Base-by-base conservation (phyloP, 2,888 invertebrate species). In the Emesis castigata region DNA sequence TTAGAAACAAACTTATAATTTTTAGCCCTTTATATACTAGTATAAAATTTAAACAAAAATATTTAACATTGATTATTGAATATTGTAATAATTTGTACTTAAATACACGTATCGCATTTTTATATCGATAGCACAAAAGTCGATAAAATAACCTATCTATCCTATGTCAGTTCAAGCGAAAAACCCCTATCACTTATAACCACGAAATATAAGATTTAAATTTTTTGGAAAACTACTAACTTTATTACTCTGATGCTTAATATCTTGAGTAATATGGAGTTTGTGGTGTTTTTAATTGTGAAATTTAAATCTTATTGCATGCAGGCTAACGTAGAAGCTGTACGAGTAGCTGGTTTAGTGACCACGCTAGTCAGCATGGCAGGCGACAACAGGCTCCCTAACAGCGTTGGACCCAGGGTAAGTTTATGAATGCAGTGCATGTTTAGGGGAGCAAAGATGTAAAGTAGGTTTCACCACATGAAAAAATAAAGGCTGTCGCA, bases 351-450 rank as follows among this genome's bases (percentile, higher is more conserved):
- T 82, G 98, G 98, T 85, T 96, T 98, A 90, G 97, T 98, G 90
- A 98, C 98, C 88, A 98, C 98, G 87, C 96, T 98, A 92, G 98
- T 98, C 92, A 98, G 97, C 95, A 98, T 98, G 90, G 97, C 98
- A 79, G 97, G 97, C 66, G 97, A 96, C 96, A 92, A 92, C 93
- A 90, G 93, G 89, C 91, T 95, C 85, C 95, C 95, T 70, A 95
- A 95, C 93, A 95, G 94, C 91, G 94, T 95, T 79, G 95, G 95
- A 93, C 95, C 95, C 56, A 93, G 95, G 94, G 95, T 96, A 93
- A 92, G 93, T 86, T 20, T 11, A 80, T 26, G 80, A 75, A 80
- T 83, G 83, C 82, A 31, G 4, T n/a, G 79, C 79, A 83, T 86
- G 83, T 72, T 72, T 86, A 84, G 77, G 71, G 71, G 34, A 39